Percentiles rank a stretch among this genome's conserved stretches.
These are phyloP conservation scores for Phrynosoma platyrhinos DNA, from an alignment of 2,113 vertebrate genomes.

Conservation along the genomic window DNA sequence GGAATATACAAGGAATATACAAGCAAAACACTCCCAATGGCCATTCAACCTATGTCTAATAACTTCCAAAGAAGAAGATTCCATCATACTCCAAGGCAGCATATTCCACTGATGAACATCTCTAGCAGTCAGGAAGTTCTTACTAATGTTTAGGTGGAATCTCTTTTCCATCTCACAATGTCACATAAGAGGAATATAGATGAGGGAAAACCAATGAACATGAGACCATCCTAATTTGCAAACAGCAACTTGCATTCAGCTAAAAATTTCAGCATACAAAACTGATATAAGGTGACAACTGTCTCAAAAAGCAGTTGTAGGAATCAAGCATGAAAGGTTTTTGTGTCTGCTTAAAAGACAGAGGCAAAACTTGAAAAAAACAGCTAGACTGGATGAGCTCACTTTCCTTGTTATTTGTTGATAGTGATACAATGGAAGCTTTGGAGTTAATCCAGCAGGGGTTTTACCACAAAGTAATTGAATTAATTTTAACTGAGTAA, in stretches of 20 bases:
- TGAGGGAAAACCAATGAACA: not conserved
- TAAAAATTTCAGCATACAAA: not conserved
- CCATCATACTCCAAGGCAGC: no score
- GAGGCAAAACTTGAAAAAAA: not conserved
- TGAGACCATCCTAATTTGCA: not conserved
- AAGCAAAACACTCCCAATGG: no score
- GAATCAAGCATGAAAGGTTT: not conserved
- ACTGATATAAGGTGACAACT: not conserved
- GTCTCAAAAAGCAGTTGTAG: not conserved
- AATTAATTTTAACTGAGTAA: slow-evolving; percentile 6
- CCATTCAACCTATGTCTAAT: no score
- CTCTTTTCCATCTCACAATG: no score
- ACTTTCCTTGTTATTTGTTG: not conserved
- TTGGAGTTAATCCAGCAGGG: slow-evolving; percentile 2
- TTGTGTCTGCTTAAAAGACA: not conserved
- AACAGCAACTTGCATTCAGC: not conserved
- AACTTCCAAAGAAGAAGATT: no score
- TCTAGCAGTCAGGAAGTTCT: no score
- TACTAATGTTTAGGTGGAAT: no score
- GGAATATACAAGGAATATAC: no score
- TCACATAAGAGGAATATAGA: no score
- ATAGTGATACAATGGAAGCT: not conserved
- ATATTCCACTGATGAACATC: no score
- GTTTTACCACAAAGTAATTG: slow-evolving; percentile 14
- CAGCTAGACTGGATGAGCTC: not conserved